Conservation (phyloP, 1,140 invertebrate species). For the Rhysida immarginata region DNA sequence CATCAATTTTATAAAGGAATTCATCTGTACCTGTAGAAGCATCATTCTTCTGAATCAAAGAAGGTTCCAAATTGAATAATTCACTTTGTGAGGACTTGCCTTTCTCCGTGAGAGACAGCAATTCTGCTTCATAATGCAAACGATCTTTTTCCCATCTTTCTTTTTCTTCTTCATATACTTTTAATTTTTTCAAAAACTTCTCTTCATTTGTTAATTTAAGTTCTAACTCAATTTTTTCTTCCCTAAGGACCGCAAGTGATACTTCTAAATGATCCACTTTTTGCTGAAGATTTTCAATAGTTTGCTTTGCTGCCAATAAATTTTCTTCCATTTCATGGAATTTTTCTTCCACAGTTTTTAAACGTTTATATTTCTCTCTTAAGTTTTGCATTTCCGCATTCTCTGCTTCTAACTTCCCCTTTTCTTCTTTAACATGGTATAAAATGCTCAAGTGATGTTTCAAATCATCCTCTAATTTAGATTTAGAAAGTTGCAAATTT, state of each 20-base stretch:
- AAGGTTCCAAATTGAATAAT: not conserved
- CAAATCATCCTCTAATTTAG: not conserved
- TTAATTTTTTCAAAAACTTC: not conserved
- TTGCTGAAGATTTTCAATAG: not conserved
- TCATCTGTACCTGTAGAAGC: no score
- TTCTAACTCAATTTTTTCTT: constrained; percentile 6
- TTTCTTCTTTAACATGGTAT: not conserved
- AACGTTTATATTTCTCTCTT: not conserved
- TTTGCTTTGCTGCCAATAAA: not conserved
- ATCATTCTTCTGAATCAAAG: not conserved
- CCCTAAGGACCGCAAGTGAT: not conserved
- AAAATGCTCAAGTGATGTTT: not conserved
- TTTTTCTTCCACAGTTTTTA: not conserved
- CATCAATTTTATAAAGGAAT: no score
- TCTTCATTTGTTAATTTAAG: not conserved
- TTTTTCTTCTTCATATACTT: not conserved
- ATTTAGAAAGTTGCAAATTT: not conserved
- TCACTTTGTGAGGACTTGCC: no score
- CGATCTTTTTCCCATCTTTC: no score
- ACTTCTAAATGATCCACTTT: not conserved
- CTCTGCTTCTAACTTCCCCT: not conserved
- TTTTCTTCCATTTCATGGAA: not conserved
- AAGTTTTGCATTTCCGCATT: not conserved
- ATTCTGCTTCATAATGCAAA: not conserved
- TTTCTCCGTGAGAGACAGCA: not conserved